Percentiles rank a stretch among this genome's conserved stretches.
Conservation (phyloP, 2,113 vertebrate genomes). For the Thamnophis sirtalis region DNA sequence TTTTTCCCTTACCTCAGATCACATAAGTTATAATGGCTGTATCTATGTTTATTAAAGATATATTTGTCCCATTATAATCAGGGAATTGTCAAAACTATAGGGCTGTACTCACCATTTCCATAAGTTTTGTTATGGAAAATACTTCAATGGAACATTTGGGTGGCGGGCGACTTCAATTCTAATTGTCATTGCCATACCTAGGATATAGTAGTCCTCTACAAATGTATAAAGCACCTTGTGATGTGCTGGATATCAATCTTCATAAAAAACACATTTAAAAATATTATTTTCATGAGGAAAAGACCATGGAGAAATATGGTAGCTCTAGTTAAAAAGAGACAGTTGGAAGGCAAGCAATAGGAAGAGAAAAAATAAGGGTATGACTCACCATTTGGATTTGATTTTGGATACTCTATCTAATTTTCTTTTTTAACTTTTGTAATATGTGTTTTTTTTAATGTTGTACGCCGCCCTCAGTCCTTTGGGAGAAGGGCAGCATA, state of each 20-base stretch:
- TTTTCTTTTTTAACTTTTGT: too few species aligned
- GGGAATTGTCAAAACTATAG: neutral
- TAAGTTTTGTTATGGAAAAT: neutral
- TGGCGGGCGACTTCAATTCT: neutral
- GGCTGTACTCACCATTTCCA: neutral
- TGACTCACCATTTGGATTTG: too few species aligned
- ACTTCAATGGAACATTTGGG: neutral
- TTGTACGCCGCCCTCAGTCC: too few species aligned
- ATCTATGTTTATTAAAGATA: neutral
- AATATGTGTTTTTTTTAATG: too few species aligned
- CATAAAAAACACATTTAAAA: neutral
- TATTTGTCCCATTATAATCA: neutral
- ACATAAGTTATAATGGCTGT: neutral
- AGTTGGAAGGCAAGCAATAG: neutral
- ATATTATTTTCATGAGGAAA: neutral
- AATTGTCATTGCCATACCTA: neutral
- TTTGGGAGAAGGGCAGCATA: too few species aligned
- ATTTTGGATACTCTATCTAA: too few species aligned
- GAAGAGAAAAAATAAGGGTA: constrained; percentile 26
- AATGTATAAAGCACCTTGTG: neutral
- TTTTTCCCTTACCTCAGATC: neutral
- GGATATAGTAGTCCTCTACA: neutral
- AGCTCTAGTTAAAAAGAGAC: neutral
- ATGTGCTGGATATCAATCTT: neutral
- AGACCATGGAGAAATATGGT: neutral